phyloP scores from a whole-genome alignment of 2,888 invertebrate species.

The Drosophila eohydei region DNA sequence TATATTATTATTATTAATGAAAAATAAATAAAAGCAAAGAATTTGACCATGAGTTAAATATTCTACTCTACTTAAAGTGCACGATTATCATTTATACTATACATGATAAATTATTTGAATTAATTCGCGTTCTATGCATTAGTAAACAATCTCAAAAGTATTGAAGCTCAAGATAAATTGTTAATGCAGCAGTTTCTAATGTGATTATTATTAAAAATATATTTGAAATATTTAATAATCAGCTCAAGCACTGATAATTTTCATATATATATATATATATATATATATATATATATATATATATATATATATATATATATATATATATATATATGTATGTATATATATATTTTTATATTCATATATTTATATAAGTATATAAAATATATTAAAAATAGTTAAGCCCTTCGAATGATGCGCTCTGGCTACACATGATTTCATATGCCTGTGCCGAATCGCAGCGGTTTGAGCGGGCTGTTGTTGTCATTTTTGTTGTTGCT shows the following conservation, averaged over 20 bases:
- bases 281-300: neutral
- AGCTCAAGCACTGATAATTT: neutral
- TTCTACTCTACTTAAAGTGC: too few relatives aligned
- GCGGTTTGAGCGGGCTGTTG: neutral
- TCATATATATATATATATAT: neutral
- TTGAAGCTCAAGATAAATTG: neutral
- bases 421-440: conserved; percentile 35
- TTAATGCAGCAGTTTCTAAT: neutral
- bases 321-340: neutral
- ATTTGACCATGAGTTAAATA: neutral
- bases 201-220: neutral
- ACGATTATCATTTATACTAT: too few relatives aligned
- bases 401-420: conserved; percentile 10
- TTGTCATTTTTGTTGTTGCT: conserved; percentile 1
- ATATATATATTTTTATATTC: neutral
- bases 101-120: too few relatives aligned
- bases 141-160: too few relatives aligned
- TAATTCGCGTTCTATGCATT: too few relatives aligned
- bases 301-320: neutral
- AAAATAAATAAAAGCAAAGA: too few relatives aligned
- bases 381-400: neutral
- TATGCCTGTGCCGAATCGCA: neutral
- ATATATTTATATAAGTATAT: too few relatives aligned
- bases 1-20: neutral
- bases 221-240: neutral